These are phyloP conservation scores for Spinus olivaceus DNA, from an alignment of 2,797 vertebrate species.

Conservation along the genomic window DNA sequence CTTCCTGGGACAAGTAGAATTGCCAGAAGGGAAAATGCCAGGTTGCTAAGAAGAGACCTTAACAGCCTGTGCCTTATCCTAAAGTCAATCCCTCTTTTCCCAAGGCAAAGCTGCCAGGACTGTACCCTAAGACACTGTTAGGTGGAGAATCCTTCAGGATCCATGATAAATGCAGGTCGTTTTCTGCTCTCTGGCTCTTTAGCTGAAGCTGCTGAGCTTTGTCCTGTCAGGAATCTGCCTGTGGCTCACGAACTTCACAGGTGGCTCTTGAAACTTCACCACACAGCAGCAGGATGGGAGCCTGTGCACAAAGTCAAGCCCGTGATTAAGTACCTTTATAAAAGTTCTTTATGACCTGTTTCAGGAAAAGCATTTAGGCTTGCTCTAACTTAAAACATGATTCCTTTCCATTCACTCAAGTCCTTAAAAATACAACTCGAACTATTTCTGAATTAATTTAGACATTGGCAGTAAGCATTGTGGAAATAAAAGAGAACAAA, in stretches of 20 bases:
- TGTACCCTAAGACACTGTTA: neutral
- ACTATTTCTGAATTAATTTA: neutral
- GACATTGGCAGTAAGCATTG: neutral
- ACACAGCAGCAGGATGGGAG: neutral
- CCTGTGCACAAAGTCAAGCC: neutral
- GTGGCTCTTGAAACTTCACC: neutral
- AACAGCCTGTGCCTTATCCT: neutral
- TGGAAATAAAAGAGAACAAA: neutral
- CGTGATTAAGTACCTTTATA: neutral
- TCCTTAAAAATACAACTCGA: neutral
- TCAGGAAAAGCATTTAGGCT: neutral
- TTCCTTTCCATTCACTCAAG: neutral
- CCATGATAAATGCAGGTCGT: neutral
- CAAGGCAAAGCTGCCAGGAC: neutral
- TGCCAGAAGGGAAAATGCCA: neutral
- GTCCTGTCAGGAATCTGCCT: neutral
- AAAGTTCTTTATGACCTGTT: neutral
- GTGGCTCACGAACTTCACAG: neutral
- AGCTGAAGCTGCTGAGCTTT: neutral
- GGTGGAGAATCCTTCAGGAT: neutral
- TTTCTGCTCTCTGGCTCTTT: neutral
- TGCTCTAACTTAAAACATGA: neutral
- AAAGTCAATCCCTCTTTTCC: neutral
- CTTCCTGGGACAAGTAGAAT: neutral
- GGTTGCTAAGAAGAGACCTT: neutral